These are phyloP conservation scores for Naso thynnoides DNA, from an alignment of 2,797 vertebrate genomes.

Conservation along the genomic window DNA sequence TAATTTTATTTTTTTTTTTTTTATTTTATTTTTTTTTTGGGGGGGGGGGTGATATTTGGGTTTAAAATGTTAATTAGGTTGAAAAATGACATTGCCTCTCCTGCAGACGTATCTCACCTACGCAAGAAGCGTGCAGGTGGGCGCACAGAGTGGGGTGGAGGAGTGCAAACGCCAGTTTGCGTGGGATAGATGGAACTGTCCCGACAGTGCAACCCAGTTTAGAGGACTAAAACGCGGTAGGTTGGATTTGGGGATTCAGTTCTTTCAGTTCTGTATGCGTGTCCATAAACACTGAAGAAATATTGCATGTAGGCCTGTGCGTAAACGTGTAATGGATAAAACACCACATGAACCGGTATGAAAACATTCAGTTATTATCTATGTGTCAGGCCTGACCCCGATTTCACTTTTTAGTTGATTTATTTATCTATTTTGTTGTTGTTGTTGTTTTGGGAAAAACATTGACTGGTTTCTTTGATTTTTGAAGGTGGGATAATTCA, in stretches of 20 bases:
- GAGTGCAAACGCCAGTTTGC: slow-evolving; percentile 95
- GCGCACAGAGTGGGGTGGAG: slow-evolving; percentile 90
- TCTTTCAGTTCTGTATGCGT: not conserved
- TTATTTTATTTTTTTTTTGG: too few species aligned
- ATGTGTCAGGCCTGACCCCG: too few species aligned
- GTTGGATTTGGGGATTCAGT: not conserved
- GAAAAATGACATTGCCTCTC: not conserved
- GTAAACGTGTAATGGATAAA: not conserved
- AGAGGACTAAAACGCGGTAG: slow-evolving; percentile 91
- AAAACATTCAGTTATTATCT: too few species aligned
- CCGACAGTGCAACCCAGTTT: slow-evolving; percentile 91
- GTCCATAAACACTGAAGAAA: too few species aligned
- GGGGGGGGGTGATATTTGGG: too few species aligned
- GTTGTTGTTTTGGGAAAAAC: too few species aligned
- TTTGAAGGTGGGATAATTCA: not conserved
- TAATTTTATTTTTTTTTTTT: too few species aligned
- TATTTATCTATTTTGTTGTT: too few species aligned
- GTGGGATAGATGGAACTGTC: slow-evolving; percentile 96
- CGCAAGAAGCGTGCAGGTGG: slow-evolving; percentile 90
- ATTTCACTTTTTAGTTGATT: too few species aligned
- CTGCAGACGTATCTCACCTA: slow-evolving; percentile 91
- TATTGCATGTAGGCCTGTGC: not conserved
- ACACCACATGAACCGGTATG: rapidly evolving
- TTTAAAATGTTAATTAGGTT: not conserved
- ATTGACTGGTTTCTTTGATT: not conserved